Base-by-base conservation (phyloP, 1,140 invertebrate genomes). In the Diabrotica virgifera region DNA sequence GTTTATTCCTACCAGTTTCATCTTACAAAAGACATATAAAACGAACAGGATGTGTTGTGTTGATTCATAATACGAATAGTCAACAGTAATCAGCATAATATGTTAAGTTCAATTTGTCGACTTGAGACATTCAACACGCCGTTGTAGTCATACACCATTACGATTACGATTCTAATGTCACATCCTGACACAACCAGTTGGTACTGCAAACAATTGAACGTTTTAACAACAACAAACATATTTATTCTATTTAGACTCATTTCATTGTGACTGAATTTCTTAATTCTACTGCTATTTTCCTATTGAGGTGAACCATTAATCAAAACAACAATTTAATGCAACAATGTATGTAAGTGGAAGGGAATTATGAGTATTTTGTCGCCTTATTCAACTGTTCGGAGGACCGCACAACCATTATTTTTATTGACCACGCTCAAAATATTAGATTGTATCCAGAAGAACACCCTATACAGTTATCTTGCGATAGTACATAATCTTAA, bases 171-270 rank as follows among this genome's bases (percentile, higher is more conserved):
- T 55, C 13, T 11, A 54, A 24, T 53, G 13, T 54, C 52, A 62
- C 53, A 62, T 62, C 61, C 37, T 56, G 61, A 62, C 61, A 62
- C 61, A 62, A 62, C 61, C 61, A 62, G 52, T 62, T 62, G 61
- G 52, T 56, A 50, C 61, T 62, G 53, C 61, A 62, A 62, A 62
- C 61, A 62, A 62, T 56, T 62, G 53, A 62, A 62, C 36, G 57
- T 59, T 40, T 12, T 46, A 62, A 36, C 35, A 62, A 62, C 61
- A 62, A 62, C 61, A 62, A 62, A 54, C 53, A 46, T 54, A 14
- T 62, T 55, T 62, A 62, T 62, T 46, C 35, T 24, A 60, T 60
- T 60, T 52, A 51, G 35, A 10, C 13, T 12, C 35, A 60, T 60
- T 58, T 36, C 59, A 60, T 60, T 60, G 59, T 60, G 35, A 38